Base-by-base conservation (phyloP, 2,888 invertebrate genomes). In the Coecobrya sp. region DNA sequence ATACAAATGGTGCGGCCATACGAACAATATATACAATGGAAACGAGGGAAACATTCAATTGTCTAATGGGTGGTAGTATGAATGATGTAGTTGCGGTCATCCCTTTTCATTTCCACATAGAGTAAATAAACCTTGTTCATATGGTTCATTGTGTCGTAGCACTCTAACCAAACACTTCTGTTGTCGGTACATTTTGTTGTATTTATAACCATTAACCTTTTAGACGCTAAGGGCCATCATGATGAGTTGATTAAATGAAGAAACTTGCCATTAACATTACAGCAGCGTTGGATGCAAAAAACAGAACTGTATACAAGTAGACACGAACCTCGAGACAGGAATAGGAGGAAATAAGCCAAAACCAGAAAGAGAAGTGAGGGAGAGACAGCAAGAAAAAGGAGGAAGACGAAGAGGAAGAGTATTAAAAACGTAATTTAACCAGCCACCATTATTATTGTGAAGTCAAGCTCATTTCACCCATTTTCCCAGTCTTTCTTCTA, bases 401-500 rank as follows among this genome's bases (percentile, higher is more conserved):
- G 10, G 49, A 86, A 36, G 86, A 42, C 0, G 27, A 30, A 62
- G 84, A 84, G 42, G 36, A 65, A 84, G 62, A 59, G 86, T 86
- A 86, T 86, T 86, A 86, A 70, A 86, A 52, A 70, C 86, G 59
- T 86, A 86, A 86, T 86, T 86, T 52, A 86, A n/a, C 73, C 65
- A 45, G 49, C 59, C 68, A 45, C 36, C 62, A 82, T 62, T 62
- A 59, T 30, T 42, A 82, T 82, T 62, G 59, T 59, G 42, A 82
- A 89, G 70, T 70, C 73, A 81, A 82, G 42, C 89, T 55, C 89
- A 82, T 55, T 70, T 89, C 49, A 45, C 55, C 52, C 82, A 36
- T 76, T 62, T 84, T 36, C 82, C 59, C 22, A 82, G n/a, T 45
- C 87, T 62, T 87, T 49, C 19, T 62, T 36, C 76, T 36, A 79